phyloP scores from a whole-genome alignment of 2,113 vertebrate genomes.

The Dicerorhinus sumatrensis region DNA sequence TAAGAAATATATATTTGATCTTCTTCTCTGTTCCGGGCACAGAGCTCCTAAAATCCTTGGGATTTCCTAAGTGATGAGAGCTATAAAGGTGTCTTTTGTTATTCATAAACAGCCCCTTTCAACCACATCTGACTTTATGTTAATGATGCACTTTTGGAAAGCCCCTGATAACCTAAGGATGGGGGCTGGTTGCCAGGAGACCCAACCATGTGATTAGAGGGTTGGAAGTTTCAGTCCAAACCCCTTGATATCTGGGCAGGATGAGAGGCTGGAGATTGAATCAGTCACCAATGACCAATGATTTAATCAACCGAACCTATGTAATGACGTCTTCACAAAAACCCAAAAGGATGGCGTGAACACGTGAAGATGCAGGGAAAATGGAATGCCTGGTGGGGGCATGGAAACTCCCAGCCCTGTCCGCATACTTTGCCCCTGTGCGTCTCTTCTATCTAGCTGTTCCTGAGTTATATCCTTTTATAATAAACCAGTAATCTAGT shows the following conservation, averaged over 20 bases:
- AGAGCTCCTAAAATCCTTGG: not conserved
- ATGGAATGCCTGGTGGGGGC: not conserved
- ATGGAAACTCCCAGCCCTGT: not conserved
- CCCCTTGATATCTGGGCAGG: no score
- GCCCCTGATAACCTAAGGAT: not conserved
- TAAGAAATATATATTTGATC: not conserved
- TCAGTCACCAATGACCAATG: not conserved
- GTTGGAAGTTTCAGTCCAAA: not conserved
- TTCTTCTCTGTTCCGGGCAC: not conserved
- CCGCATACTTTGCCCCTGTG: not conserved
- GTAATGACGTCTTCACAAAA: not conserved
- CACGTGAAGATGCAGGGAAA: accelerated
- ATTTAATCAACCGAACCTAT: not conserved
- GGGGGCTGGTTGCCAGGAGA: not conserved
- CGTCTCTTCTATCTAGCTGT: not conserved
- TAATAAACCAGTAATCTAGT: not conserved
- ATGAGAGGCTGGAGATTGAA: not conserved
- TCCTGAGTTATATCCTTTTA: not conserved
- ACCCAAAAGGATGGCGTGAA: not conserved
- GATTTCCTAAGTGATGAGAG: not conserved
- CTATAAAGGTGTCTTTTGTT: not conserved
- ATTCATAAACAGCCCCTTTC: not conserved
- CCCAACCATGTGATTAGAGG: not conserved
- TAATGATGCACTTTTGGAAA: not conserved
- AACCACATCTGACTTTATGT: not conserved